Evolutionary conservation across 2,797 vertebrate genomes (phyloP).

Genomic region (Danio albolineatus): DNA sequence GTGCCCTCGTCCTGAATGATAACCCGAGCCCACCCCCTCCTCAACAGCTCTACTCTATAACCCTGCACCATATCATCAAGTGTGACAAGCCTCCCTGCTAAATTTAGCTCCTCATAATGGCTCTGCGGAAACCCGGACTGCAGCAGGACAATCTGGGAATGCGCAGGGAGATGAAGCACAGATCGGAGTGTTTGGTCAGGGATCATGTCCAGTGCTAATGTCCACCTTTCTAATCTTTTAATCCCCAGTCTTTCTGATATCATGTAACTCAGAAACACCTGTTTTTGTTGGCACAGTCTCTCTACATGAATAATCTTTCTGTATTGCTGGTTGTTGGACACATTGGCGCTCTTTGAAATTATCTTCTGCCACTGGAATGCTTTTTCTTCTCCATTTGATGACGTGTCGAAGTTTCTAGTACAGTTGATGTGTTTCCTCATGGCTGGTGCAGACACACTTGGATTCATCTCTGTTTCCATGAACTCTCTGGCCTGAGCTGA

Average conservation of each 20-base stretch:
- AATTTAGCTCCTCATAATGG: conserved; percentile 52
- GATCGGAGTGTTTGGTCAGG: conserved; percentile 25
- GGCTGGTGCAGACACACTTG: neutral
- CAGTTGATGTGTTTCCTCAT: neutral
- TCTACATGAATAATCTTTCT: neutral
- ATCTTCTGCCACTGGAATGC: neutral
- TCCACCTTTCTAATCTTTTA: conserved; percentile 34
- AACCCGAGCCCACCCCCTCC: conserved; percentile 63
- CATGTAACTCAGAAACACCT: conserved; percentile 54
- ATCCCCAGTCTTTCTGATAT: conserved; percentile 36
- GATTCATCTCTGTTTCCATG: neutral
- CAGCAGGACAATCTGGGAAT: conserved; percentile 52
- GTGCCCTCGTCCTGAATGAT: conserved; percentile 56
- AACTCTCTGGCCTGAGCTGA: neutral
- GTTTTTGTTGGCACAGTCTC: conserved; percentile 51
- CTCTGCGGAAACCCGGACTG: conserved; percentile 50
- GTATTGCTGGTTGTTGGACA: conserved; percentile 26
- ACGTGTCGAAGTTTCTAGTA: neutral
- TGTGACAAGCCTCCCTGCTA: conserved; percentile 69
- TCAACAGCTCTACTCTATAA: conserved; percentile 54
- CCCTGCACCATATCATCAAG: conserved; percentile 60
- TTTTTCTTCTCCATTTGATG: neutral
- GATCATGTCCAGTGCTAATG: conserved; percentile 32
- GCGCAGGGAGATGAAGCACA: conserved; percentile 27
- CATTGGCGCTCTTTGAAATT: neutral